These are phyloP conservation scores for Trichogramma dendrolimi DNA, from an alignment of 2,888 invertebrate species.

Conservation along the genomic window DNA sequence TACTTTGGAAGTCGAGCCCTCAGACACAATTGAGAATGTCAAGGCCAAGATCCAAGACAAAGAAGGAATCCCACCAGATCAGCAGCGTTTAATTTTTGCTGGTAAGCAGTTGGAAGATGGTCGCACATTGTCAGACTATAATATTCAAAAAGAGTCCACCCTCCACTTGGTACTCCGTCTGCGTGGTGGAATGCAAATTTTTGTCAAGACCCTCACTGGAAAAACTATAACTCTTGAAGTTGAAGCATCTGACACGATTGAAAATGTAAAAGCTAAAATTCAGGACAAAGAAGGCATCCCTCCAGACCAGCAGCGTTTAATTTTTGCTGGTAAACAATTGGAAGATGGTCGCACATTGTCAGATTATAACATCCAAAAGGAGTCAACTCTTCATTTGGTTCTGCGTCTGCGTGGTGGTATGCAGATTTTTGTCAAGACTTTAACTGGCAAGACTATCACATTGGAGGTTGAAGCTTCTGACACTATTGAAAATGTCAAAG, in stretches of 20 bases:
- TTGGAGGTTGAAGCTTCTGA: slow-evolving; percentile 40
- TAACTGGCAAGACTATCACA: slow-evolving; percentile 39
- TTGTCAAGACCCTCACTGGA: slow-evolving; percentile 36
- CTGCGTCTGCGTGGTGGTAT: slow-evolving; percentile 82
- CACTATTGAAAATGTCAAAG: slow-evolving; percentile 39
- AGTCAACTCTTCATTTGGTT: slow-evolving; percentile 85
- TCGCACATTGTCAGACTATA: slow-evolving; percentile 36
- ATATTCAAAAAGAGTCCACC: slow-evolving; percentile 38
- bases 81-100: slow-evolving; percentile 37
- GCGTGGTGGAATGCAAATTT: slow-evolving; percentile 39
- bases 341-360: slow-evolving; percentile 91
- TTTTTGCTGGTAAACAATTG: slow-evolving; percentile 92
- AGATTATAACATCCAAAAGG: slow-evolving; percentile 94
- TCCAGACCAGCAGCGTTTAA: slow-evolving; percentile 82
- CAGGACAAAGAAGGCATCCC: slow-evolving; percentile 57
- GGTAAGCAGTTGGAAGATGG: slow-evolving; percentile 38
- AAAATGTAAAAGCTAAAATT: slow-evolving; percentile 35
- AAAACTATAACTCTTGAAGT: slow-evolving; percentile 38
- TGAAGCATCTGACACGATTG: slow-evolving; percentile 33
- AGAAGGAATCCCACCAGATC: slow-evolving; percentile 39
- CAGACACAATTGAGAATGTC: slow-evolving; percentile 38
- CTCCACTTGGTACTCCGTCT: slow-evolving; percentile 35
- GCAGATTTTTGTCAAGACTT: slow-evolving; percentile 40
- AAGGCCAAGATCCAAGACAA: slow-evolving; percentile 41
- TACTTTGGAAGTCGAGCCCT: slow-evolving; percentile 38